Evolutionary conservation across 2,888 invertebrate species (phyloP).

Genomic region (Mycalesis mineus): DNA sequence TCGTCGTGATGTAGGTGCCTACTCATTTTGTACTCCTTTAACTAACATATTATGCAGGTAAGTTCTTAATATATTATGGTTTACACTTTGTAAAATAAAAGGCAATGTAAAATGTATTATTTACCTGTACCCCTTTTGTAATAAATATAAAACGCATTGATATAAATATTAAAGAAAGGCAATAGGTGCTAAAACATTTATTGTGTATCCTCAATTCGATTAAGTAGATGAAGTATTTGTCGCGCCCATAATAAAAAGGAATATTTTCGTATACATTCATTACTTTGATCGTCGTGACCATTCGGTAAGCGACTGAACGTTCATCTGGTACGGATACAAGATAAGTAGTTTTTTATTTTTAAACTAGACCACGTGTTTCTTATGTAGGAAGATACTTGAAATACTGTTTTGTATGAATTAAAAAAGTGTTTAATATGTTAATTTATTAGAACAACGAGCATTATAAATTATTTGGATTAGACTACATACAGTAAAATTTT

Average conservation of each 20-base stretch:
- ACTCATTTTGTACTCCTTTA: too few relatives aligned
- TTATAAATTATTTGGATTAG: too few relatives aligned
- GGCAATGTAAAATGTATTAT: too few relatives aligned
- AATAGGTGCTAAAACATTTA: background rate
- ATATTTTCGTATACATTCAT: slow-evolving; percentile 3
- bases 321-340: background rate
- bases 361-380: background rate
- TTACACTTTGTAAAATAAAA: too few relatives aligned
- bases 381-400: background rate
- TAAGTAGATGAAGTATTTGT: background rate
- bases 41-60: too few relatives aligned
- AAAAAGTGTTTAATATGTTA: too few relatives aligned
- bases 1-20: too few relatives aligned
- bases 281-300: slow-evolving; percentile 6
- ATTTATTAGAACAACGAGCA: too few relatives aligned
- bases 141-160: background rate
- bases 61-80: too few relatives aligned
- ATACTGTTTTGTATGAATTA: background rate
- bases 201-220: slow-evolving; percentile 1
- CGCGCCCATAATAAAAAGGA: slow-evolving; percentile 2
- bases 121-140: background rate
- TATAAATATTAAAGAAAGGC: background rate
- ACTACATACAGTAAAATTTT: too few relatives aligned
- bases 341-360: background rate
- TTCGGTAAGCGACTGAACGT: background rate